Evolutionary conservation across 2,797 vertebrate species (phyloP), one percentile per base, ranked within the genome.

Genomic region (Bovichtus variegatus): DNA sequence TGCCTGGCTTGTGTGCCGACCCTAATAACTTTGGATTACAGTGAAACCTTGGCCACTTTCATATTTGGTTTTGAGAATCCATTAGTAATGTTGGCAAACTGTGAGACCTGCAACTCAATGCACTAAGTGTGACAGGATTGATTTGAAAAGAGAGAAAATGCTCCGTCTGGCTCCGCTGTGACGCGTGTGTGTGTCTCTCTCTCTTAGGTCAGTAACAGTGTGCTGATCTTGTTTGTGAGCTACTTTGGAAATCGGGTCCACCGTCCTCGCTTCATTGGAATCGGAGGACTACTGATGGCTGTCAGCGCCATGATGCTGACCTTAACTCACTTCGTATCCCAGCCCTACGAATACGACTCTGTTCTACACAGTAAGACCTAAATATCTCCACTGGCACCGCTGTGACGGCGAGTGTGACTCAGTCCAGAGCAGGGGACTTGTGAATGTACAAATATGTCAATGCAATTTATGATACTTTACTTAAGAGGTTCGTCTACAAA

Each of bases 161-260:
- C 15, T 61, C 15, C 16, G 3, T 63, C 5, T 51, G 11, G 10
- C 15, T 58, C 62, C 41, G 67, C 2, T 71, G 19, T 76, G 10
- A 70, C 9, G 8, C 19, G 0, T 25, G 6, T 67, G 10, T 61
- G n/a, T n/a, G n/a, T 78, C 3, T 86, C 29, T 57, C 11, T 78
- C 53, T 80, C 66, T 34, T 81, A 99, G 98, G 93, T 98, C 4
- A 97, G 98, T 83, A 99, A 99, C 25, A 93, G 96, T 10, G 74
- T 95, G 59, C 95, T 99, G 85, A 99, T 99, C 69, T 95, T 97
- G 86, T 99, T 99, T 0, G 95, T 99, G 85, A 99, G 98, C 95
- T 99, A 99, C 94, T 96, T 99, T 0, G 98, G 98, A 78, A 96
- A 95, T 67, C 93, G 97, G 0, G 95, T 99, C 12, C 96, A 99